Percentiles rank a stretch among this genome's conserved stretches.
phyloP scores from a whole-genome alignment of 23 tunicate genomes.

The Ciona savignyi region DNA sequence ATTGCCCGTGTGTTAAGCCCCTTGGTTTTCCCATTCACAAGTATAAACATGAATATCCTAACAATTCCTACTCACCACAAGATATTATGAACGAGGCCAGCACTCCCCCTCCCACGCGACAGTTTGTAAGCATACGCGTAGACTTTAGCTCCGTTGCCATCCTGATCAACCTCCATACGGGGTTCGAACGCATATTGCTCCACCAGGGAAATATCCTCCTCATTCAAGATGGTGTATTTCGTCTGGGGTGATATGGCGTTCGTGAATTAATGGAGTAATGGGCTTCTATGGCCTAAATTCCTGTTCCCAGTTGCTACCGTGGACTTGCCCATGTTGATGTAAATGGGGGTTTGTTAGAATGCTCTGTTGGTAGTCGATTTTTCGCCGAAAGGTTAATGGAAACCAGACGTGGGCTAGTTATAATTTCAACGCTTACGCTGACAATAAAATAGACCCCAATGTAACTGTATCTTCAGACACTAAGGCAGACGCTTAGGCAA shows the following conservation, averaged over 20 bases:
- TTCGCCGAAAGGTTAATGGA: no score
- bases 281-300: background rate
- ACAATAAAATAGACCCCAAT: no score
- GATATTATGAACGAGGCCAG: slow-evolving; percentile 21
- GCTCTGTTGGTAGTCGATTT: background rate
- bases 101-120: slow-evolving; percentile 6
- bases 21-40: no score
- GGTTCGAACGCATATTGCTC: slow-evolving; percentile 32
- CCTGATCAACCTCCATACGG: slow-evolving; percentile 24
- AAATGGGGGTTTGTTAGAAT: background rate
- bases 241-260: slow-evolving; percentile 1
- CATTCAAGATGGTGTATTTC: slow-evolving; percentile 42
- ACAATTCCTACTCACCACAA: slow-evolving; percentile 44
- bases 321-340: no score
- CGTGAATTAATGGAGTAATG: background rate
- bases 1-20: no score
- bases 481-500: background rate
- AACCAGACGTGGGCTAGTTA: no score
- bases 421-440: no score
- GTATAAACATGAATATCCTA: no score
- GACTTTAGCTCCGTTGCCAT: slow-evolving; percentile 31
- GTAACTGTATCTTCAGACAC: background rate
- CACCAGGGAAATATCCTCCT: slow-evolving; percentile 18
- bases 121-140: slow-evolving; percentile 27
- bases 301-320: no score